A percentile compares a stretch with the other conserved stretches of the same genome.
phyloP scores from a whole-genome alignment of 2,888 invertebrate genomes.

The Eustalomyia histrio region DNA sequence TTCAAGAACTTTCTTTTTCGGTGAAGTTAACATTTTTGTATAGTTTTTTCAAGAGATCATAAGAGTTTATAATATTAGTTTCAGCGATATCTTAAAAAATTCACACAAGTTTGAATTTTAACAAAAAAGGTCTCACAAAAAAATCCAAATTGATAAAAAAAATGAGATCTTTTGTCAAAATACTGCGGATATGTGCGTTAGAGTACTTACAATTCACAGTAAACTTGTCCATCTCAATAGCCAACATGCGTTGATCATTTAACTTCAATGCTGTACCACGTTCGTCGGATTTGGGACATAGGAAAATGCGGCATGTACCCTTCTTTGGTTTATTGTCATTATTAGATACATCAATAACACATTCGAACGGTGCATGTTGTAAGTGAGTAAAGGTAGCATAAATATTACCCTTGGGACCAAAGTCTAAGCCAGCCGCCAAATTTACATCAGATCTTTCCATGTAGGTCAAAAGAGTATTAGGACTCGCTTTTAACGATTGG shows the following conservation, averaged over 20 bases:
- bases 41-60: no score
- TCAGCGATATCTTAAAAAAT: no score
- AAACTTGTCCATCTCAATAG: slow-evolving; percentile 86
- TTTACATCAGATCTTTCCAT: slow-evolving; percentile 91
- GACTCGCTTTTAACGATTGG: slow-evolving; percentile 42
- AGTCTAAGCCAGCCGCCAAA: slow-evolving; percentile 89
- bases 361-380: slow-evolving; percentile 86
- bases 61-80: no score
- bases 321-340: slow-evolving; percentile 80
- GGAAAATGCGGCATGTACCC: slow-evolving; percentile 85
- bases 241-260: slow-evolving; percentile 82
- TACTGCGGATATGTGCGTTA: no score
- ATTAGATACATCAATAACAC: slow-evolving; percentile 84
- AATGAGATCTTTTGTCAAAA: no score
- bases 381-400: slow-evolving; percentile 88
- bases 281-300: slow-evolving; percentile 85
- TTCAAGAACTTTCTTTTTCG: no score
- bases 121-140: no score
- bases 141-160: no score
- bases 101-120: no score
- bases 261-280: slow-evolving; percentile 82
- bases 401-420: slow-evolving; percentile 85
- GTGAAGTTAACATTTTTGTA: no score
- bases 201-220: slow-evolving; percentile 81
- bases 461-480: slow-evolving; percentile 80